Conservation (phyloP, 1,140 invertebrate genomes). For the Drosophila kanapiae region DNA sequence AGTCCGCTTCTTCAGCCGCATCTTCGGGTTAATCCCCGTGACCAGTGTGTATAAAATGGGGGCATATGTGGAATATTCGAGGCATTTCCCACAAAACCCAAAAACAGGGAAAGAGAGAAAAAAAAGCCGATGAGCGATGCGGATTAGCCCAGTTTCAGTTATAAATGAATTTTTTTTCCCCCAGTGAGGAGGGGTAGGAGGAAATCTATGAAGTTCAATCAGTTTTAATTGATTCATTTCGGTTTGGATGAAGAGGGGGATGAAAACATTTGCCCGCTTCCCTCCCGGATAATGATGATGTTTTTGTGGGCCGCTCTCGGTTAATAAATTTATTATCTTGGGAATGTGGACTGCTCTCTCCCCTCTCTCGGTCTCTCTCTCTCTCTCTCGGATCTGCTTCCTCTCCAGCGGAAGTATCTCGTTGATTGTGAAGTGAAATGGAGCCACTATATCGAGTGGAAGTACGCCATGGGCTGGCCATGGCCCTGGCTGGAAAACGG, state of each 20-base stretch:
- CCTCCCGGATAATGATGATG: constrained; percentile 65
- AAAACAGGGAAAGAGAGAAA: neutral
- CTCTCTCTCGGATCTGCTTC: constrained; percentile 12
- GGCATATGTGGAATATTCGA: constrained; percentile 50
- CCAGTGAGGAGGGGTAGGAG: neutral
- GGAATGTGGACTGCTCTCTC: constrained; percentile 46
- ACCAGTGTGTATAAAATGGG: constrained; percentile 65
- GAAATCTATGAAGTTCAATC: constrained; percentile 79
- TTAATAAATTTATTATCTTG: constrained; percentile 84
- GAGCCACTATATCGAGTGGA: constrained; percentile 35
- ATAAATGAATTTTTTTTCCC: constrained; percentile 41
- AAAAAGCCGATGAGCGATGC: constrained; percentile 44
- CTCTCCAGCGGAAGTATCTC: constrained; percentile 68
- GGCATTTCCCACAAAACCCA: constrained; percentile 13
- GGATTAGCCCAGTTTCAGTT: constrained; percentile 71
- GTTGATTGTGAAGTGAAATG: constrained; percentile 75
- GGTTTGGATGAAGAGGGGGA: constrained; percentile 9
- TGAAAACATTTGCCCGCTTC: constrained; percentile 28
- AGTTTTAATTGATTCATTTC: constrained; percentile 83
- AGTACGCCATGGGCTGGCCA: constrained; percentile 13
- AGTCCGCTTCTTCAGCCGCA: neutral
- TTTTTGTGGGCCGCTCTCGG: constrained; percentile 40
- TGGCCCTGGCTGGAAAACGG: constrained; percentile 38
- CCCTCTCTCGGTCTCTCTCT: constrained; percentile 3
- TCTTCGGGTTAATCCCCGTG: constrained; percentile 59